phyloP scores from a whole-genome alignment of 92 coral and sea anemone genomes.

The Meandrina meandrites region DNA sequence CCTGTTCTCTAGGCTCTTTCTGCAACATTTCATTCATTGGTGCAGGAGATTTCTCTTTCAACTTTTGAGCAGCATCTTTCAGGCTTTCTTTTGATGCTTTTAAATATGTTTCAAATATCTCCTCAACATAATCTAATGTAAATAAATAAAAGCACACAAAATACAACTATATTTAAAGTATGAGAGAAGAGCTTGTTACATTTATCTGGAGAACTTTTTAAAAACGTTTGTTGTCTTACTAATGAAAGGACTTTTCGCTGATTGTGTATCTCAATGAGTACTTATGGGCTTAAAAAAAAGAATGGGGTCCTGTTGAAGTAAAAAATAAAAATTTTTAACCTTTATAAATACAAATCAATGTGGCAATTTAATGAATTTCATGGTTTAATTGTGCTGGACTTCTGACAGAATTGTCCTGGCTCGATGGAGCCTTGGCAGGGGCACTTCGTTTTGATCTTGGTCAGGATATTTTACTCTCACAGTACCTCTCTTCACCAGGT shows the following conservation, averaged over 20 bases:
- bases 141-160: not conserved
- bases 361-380: not conserved
- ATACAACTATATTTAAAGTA: not conserved
- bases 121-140: conserved; percentile 51
- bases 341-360: too few relatives aligned
- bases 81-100: conserved; percentile 29
- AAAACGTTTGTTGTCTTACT: conserved; percentile 2
- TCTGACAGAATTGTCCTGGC: too few relatives aligned
- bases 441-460: too few relatives aligned
- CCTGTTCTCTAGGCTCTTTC: conserved; percentile 54
- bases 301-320: not conserved
- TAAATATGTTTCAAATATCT: conserved; percentile 52
- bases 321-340: too few relatives aligned
- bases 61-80: conserved; percentile 32
- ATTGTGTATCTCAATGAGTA: too few relatives aligned
- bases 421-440: too few relatives aligned
- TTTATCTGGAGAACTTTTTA: not conserved
- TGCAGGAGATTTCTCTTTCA: conserved; percentile 42
- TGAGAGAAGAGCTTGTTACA: conserved; percentile 13
- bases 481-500: too few relatives aligned
- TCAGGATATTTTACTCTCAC: too few relatives aligned
- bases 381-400: too few relatives aligned
- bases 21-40: conserved; percentile 61
- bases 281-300: not conserved
- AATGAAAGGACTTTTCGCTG: too few relatives aligned